A percentile compares a stretch with the other conserved stretches of the same genome.
These are phyloP conservation scores for Drosophila melanosoma DNA, from an alignment of 2,888 invertebrate species.

Conservation along the genomic window DNA sequence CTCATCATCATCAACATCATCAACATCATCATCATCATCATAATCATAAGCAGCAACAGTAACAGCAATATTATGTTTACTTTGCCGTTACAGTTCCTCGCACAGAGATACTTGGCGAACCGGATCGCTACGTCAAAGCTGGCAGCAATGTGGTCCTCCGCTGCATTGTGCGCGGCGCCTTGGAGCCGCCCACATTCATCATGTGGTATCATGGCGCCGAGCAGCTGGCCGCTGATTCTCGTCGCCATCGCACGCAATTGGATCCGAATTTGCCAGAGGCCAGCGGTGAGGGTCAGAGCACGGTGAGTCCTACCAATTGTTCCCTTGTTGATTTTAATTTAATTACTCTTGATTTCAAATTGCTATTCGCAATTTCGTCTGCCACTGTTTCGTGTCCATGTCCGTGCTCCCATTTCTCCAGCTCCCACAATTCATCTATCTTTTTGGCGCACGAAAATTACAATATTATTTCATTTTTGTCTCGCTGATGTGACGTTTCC, in stretches of 20 bases:
- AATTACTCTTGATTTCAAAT: constrained; percentile 76
- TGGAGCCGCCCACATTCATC: constrained; percentile 96
- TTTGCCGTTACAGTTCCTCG: constrained; percentile 90
- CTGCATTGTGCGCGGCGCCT: constrained; percentile 95
- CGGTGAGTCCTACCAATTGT: constrained; percentile 80
- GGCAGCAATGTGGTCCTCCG: constrained; percentile 95
- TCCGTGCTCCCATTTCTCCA: not conserved
- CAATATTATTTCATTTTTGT: constrained; percentile 63
- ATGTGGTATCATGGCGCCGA: constrained; percentile 93
- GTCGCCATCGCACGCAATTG: constrained; percentile 84
- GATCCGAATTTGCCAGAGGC: constrained; percentile 83
- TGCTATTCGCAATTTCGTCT: constrained; percentile 31
- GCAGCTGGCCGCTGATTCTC: constrained; percentile 84
- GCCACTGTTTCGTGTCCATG: constrained; percentile 16
- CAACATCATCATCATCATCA: not conserved
- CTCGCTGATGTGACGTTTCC: constrained; percentile 57
- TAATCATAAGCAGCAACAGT: not conserved
- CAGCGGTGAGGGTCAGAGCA: constrained; percentile 83
- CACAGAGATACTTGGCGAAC: constrained; percentile 95
- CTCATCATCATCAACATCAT: constrained; percentile 1
- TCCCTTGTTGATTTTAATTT: constrained; percentile 78
- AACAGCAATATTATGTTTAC: constrained; percentile 9
- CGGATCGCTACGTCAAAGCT: constrained; percentile 95
- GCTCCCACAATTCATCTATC: constrained; percentile 2
- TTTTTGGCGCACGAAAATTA: constrained; percentile 38